Conservation (phyloP, 2,888 invertebrate genomes). For the Sicus ferrugineus region DNA sequence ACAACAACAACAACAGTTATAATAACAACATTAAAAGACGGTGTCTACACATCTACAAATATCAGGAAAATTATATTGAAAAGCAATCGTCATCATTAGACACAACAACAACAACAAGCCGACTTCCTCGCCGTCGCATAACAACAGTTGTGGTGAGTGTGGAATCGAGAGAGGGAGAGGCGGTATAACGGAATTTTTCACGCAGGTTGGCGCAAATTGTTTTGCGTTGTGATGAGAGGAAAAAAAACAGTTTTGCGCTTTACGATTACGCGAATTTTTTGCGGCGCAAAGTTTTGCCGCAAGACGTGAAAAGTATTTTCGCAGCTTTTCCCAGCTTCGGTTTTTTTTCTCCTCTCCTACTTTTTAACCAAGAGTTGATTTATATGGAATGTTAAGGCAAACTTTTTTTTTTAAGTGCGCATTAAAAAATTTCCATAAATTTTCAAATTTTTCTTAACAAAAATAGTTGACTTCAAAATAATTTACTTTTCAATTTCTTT, state of each 20-base stretch:
- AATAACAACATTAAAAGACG: not conserved
- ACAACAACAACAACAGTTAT: not conserved
- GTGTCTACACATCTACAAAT: not conserved
- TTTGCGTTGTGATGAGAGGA: not conserved
- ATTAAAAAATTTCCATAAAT: too few relatives aligned
- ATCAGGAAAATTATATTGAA: not conserved
- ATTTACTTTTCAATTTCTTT: too few relatives aligned
- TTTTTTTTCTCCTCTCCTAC: not conserved
- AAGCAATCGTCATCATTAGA: not conserved
- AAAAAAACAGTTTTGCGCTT: not conserved
- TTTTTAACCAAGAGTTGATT: too few relatives aligned
- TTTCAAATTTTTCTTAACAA: too few relatives aligned
- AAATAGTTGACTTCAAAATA: too few relatives aligned
- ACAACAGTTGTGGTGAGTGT: not conserved
- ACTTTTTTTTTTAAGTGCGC: too few relatives aligned
- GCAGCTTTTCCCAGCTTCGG: not conserved
- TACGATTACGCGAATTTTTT: not conserved
- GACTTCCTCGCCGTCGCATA: not conserved
- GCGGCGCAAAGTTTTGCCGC: not conserved
- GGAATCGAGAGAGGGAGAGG: not conserved
- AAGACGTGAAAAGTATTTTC: not conserved
- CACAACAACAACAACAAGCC: not conserved
- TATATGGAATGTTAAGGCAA: too few relatives aligned
- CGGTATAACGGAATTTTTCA: not conserved
- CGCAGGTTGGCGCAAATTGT: too few relatives aligned